Percentiles rank a stretch among this genome's conserved stretches.
Evolutionary conservation across 2,888 invertebrate species (phyloP).

Genomic region (Periphyllus acericola): DNA sequence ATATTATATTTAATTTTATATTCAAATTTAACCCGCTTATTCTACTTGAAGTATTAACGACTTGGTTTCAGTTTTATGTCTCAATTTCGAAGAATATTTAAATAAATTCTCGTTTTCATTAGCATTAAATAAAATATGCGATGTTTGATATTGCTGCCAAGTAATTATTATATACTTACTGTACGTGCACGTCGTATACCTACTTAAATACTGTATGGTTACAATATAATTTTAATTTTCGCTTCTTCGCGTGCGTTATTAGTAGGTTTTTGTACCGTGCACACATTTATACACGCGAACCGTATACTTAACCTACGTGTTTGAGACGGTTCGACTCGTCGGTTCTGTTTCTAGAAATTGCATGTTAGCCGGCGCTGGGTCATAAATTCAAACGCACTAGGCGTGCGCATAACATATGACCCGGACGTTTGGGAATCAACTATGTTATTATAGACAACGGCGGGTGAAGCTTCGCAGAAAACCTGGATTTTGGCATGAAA

Average conservation of each 20-base stretch:
- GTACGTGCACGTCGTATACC: background rate
- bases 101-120: slow-evolving; percentile 37
- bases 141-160: slow-evolving; percentile 2
- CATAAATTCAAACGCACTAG: slow-evolving; percentile 28
- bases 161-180: background rate
- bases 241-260: background rate
- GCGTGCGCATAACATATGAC: background rate
- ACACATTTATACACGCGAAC: background rate
- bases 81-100: slow-evolving; percentile 23
- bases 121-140: background rate
- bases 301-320: background rate
- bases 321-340: background rate
- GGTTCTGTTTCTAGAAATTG: slow-evolving; percentile 20
- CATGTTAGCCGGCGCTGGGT: background rate
- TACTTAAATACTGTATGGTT: background rate
- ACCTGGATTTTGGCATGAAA: slow-evolving; percentile 57
- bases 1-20: background rate
- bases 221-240: background rate
- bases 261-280: background rate
- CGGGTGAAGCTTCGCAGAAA: slow-evolving; percentile 14
- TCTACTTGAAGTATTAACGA: slow-evolving; percentile 16
- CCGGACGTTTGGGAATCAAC: slow-evolving; percentile 56
- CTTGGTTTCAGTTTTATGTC: slow-evolving; percentile 9
- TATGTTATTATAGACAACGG: background rate
- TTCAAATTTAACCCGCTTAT: slow-evolving; percentile 16